Conservation (phyloP, 53 echinoderm and acorn worm genomes). For the Holothuria scabra region DNA sequence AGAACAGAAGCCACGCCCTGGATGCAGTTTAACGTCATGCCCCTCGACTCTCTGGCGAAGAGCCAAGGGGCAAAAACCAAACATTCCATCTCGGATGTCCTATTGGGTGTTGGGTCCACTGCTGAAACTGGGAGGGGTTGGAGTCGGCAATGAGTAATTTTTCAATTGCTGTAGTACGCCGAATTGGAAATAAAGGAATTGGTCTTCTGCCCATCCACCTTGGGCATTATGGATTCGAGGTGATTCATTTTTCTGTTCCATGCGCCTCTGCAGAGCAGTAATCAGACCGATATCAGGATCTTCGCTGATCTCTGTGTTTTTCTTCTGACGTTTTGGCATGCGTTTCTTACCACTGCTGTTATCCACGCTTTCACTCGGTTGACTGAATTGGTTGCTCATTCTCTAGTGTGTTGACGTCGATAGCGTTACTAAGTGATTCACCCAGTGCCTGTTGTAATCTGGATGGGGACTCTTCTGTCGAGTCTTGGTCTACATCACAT, state of each 20-base stretch:
- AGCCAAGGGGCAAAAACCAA: too few relatives aligned
- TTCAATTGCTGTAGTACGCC: not conserved
- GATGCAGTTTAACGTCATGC: too few relatives aligned
- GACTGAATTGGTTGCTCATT: too few relatives aligned
- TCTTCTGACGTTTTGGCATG: slow-evolving; percentile 6
- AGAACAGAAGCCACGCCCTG: too few relatives aligned
- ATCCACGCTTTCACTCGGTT: too few relatives aligned
- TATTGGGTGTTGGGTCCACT: not conserved
- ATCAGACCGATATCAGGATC: slow-evolving; percentile 8
- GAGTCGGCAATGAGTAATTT: not conserved
- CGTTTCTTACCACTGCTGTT: not conserved
- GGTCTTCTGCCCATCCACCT: slow-evolving; percentile 2
- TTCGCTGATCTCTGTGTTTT: not conserved
- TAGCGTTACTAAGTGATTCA: too few relatives aligned
- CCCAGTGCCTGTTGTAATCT: too few relatives aligned
- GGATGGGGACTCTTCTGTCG: too few relatives aligned
- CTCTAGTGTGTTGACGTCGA: too few relatives aligned
- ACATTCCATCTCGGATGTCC: not conserved
- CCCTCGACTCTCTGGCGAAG: too few relatives aligned
- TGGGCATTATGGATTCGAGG: slow-evolving; percentile 4
- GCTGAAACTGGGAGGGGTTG: not conserved
- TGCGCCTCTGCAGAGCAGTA: slow-evolving; percentile 3
- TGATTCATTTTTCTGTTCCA: not conserved
- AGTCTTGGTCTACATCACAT: too few relatives aligned
- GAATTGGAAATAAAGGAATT: slow-evolving; percentile 5